Evolutionary conservation across 1,140 invertebrate species (phyloP).

Genomic region (Pseudomyrmex gracilis): DNA sequence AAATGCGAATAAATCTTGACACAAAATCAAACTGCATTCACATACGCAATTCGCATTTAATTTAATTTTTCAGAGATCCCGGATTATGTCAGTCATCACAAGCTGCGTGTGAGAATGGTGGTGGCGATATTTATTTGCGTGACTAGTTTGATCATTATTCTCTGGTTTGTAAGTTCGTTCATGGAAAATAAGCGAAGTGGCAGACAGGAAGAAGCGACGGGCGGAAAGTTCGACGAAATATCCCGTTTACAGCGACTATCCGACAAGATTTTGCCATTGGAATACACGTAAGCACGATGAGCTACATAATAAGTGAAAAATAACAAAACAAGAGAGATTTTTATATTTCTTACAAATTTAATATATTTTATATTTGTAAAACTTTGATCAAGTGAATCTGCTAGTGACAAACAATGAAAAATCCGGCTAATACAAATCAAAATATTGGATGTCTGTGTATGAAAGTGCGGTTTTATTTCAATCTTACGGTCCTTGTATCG

Average conservation of each 20-base stretch:
- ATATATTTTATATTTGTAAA: too few species aligned
- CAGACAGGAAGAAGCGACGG: neutral
- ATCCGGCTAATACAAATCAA: too few species aligned
- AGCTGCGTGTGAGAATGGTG: slow-evolving; percentile 55
- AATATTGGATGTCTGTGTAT: too few species aligned
- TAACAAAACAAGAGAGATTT: too few species aligned
- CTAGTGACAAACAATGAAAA: too few species aligned
- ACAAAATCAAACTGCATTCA: too few species aligned
- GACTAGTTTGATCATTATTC: slow-evolving; percentile 68
- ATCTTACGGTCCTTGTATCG: too few species aligned
- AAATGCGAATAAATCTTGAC: too few species aligned
- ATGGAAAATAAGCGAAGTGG: slow-evolving; percentile 50
- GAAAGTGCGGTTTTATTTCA: too few species aligned
- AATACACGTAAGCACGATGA: slow-evolving; percentile 55
- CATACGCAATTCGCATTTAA: too few species aligned
- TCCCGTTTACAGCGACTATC: slow-evolving; percentile 28
- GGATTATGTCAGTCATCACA: slow-evolving; percentile 68
- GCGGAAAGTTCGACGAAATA: slow-evolving; percentile 15
- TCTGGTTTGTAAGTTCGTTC: slow-evolving; percentile 74
- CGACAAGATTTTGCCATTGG: slow-evolving; percentile 51
- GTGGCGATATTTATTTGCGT: slow-evolving; percentile 65
- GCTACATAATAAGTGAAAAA: neutral
- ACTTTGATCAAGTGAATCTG: too few species aligned
- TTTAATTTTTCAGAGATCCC: slow-evolving; percentile 66
- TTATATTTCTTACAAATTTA: too few species aligned